Evolutionary conservation across 2,113 vertebrate species (phyloP).

Genomic region (Pedetes capensis): DNA sequence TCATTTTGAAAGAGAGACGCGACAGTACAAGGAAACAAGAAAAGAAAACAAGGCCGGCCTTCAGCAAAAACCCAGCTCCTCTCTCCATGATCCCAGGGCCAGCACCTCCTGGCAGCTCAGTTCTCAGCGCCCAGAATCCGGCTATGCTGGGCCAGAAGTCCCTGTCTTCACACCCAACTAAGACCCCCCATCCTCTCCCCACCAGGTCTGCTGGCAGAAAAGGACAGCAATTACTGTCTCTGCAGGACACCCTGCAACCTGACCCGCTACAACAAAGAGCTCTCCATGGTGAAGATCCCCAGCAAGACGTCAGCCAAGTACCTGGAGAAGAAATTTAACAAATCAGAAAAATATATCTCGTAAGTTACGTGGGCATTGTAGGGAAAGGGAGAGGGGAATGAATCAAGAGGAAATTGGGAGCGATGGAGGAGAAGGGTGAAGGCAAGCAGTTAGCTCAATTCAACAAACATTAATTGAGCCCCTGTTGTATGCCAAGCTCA

Average conservation of each 20-base stretch:
- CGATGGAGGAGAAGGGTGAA: neutral
- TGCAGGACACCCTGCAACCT: slow-evolving; percentile 97
- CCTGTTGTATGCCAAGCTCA: neutral
- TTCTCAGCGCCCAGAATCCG: neutral
- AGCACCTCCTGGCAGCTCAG: neutral
- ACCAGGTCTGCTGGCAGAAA: slow-evolving; percentile 92
- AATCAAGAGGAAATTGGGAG: neutral
- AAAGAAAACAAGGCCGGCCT: neutral
- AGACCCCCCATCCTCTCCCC: slow-evolving; percentile 43
- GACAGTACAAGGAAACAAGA: neutral
- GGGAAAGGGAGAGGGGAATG: neutral
- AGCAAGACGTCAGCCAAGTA: slow-evolving; percentile 98
- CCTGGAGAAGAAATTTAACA: slow-evolving; percentile 99
- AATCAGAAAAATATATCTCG: slow-evolving; percentile 98
- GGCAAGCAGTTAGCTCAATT: neutral
- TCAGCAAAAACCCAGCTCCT: neutral
- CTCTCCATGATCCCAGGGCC: no score
- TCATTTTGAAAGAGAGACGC: neutral
- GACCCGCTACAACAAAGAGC: slow-evolving; percentile 98
- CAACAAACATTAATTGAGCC: neutral
- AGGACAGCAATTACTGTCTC: slow-evolving; percentile 94
- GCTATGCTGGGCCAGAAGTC: neutral
- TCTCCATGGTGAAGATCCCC: slow-evolving; percentile 99
- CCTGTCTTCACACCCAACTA: neutral
- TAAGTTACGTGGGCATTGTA: slow-evolving; percentile 81